Conservation (phyloP, 1,140 invertebrate genomes). For the Diachasmimorpha longicaudata region DNA sequence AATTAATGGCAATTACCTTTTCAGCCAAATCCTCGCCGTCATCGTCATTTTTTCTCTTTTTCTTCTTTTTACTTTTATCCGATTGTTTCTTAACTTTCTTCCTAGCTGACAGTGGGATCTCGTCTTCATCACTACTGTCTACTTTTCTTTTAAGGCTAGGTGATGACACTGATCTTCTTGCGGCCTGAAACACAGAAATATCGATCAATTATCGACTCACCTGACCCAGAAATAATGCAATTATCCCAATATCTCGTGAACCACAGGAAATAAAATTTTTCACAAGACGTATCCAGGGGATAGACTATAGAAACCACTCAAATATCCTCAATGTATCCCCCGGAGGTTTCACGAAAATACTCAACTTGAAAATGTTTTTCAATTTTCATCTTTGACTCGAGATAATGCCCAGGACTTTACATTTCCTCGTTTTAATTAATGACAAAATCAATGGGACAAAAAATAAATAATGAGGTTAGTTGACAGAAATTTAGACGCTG, state of each 20-base stretch:
- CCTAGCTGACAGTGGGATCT: slow-evolving; percentile 71
- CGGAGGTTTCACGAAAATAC: not conserved
- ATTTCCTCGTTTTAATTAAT: not conserved
- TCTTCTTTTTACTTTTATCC: slow-evolving; percentile 68
- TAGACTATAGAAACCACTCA: too few species aligned
- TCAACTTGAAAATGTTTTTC: not conserved
- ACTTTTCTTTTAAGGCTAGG: slow-evolving; percentile 58
- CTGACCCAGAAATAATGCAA: too few species aligned
- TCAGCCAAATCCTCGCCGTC: slow-evolving; percentile 67
- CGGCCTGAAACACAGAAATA: slow-evolving; percentile 40
- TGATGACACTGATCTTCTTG: slow-evolving; percentile 37
- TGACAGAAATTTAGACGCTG: not conserved
- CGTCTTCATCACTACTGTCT: slow-evolving; percentile 67
- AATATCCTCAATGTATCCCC: not conserved
- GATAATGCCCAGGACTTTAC: not conserved
- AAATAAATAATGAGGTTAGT: not conserved
- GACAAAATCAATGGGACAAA: not conserved
- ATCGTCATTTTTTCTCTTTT: slow-evolving; percentile 65
- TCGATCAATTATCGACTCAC: not conserved
- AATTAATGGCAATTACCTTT: slow-evolving; percentile 71
- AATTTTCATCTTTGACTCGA: not conserved
- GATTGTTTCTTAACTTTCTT: slow-evolving; percentile 78
- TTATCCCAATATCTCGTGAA: too few species aligned
- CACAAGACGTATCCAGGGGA: too few species aligned
- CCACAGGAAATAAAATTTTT: too few species aligned